These are phyloP conservation scores for Argya squamiceps DNA, from an alignment of 2,797 vertebrate genomes.

Conservation along the genomic window DNA sequence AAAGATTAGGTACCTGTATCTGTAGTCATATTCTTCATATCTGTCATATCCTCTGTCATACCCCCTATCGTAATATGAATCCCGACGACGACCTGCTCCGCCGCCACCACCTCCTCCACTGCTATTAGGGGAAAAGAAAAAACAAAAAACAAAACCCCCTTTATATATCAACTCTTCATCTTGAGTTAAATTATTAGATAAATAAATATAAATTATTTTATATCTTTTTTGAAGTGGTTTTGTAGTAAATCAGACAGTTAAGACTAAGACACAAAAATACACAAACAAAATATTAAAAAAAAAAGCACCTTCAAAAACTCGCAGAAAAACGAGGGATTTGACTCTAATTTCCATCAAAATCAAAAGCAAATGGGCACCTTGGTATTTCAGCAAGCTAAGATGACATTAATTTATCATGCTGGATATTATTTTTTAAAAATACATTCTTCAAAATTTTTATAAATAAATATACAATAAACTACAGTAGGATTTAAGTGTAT, in stretches of 20 bases:
- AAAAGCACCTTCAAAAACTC: neutral
- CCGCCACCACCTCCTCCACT: constrained; percentile 78
- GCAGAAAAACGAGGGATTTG: neutral
- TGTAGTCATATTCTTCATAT: constrained; percentile 91
- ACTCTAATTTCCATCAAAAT: neutral
- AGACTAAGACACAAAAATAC: neutral
- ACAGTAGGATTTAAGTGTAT: neutral
- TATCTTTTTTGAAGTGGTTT: neutral
- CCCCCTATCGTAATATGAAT: constrained; percentile 85
- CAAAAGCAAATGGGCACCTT: neutral
- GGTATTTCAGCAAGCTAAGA: neutral
- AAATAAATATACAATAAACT: neutral
- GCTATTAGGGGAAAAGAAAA: constrained; percentile 11
- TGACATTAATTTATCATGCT: neutral
- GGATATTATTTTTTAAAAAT: neutral
- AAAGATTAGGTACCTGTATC: constrained; percentile 81
- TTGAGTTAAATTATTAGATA: neutral
- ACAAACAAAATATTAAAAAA: neutral
- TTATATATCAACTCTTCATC: neutral
- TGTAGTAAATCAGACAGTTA: neutral
- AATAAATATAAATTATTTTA: neutral
- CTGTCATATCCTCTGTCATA: constrained; percentile 88
- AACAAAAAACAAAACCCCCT: neutral
- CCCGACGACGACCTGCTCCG: constrained; percentile 82
- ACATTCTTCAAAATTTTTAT: neutral